Conservation (phyloP, 2,888 invertebrate species). For the Aplocera efformata region DNA sequence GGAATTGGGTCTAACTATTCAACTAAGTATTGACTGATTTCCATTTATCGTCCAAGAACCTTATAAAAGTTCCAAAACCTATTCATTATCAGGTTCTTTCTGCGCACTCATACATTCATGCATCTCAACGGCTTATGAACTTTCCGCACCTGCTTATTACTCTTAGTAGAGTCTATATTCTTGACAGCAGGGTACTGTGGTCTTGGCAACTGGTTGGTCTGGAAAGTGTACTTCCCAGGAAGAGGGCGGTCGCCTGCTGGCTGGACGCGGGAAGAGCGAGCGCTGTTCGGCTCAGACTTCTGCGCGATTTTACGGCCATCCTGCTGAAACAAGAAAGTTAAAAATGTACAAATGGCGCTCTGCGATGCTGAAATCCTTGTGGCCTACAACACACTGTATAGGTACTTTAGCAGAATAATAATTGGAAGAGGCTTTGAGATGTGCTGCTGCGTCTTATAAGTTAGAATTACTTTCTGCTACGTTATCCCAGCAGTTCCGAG, state of each 20-base stretch:
- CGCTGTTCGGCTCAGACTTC: slow-evolving; percentile 21
- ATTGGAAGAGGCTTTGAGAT: too few relatives aligned
- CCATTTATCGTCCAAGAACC: too few relatives aligned
- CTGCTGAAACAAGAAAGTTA: slow-evolving; percentile 23
- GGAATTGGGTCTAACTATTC: too few relatives aligned
- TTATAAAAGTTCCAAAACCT: too few relatives aligned
- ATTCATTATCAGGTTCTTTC: too few relatives aligned
- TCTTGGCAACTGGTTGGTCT: slow-evolving; percentile 86
- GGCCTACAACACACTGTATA: too few relatives aligned
- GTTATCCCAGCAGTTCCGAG: too few relatives aligned
- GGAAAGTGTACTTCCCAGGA: slow-evolving; percentile 74
- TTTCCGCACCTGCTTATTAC: slow-evolving; percentile 82
- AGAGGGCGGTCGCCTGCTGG: slow-evolving; percentile 57
- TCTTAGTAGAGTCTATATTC: slow-evolving; percentile 81
- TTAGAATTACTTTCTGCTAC: too few relatives aligned
- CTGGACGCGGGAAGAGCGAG: slow-evolving; percentile 43
- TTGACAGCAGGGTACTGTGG: slow-evolving; percentile 84
- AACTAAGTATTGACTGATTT: too few relatives aligned
- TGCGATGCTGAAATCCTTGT: not conserved
- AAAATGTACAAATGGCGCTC: not conserved
- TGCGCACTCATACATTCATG: too few relatives aligned
- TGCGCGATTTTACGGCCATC: slow-evolving; percentile 37
- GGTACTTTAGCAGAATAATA: too few relatives aligned
- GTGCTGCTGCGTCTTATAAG: too few relatives aligned
- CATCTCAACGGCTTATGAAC: not conserved